Base-by-base conservation (phyloP, 2,113 vertebrate genomes). In the Hucho hucho region DNA sequence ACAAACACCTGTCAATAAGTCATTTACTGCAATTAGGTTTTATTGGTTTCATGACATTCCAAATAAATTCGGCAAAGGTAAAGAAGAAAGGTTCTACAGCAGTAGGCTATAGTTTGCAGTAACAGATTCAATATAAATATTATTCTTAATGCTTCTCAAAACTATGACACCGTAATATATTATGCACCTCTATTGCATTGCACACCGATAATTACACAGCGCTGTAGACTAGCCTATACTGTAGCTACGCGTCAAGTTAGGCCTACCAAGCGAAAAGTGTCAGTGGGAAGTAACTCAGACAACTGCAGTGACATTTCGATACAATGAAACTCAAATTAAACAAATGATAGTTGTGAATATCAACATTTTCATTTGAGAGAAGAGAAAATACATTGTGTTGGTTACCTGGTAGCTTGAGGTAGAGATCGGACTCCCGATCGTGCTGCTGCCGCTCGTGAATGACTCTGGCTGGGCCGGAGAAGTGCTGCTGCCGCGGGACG, bases 401-500 rank as follows among this genome's bases (percentile, higher is more conserved):
- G 5, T 61, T 95, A 98, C 97, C 97, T 99, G 97, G 91, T 97
- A 96, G 78, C 73, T 90, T 71, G 94, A 93, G 89, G 91, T 91
- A 88, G 93, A 92, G 85, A 94, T 83, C 81, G 93, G 90, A 87
- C 92, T 93, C 79, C 91, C 91, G 88, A 93, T 92, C 83, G 91
- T 92, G 83, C 92, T 91, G 93, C 91, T 92, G 91, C 95, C 93
- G 91, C 94, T 94, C 73, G 95, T 93, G 90, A 96, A 98, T 77
- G 94, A 95, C 90, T 97, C 96, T 84, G 95, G 94, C 81, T 95
- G 95, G 83, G 94, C 94, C 87, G 96, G 96, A 84, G 97, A 98
- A 81, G 95, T 95, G 92, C 96, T 97, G 95, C 96, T 98, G 92
- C 96, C 95, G 91, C 96, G 96, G 93, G 96, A 98, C 88, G 97